These are phyloP conservation scores for Pantelozetes paolii DNA, from an alignment of 2,888 invertebrate species.

Conservation along the genomic window DNA sequence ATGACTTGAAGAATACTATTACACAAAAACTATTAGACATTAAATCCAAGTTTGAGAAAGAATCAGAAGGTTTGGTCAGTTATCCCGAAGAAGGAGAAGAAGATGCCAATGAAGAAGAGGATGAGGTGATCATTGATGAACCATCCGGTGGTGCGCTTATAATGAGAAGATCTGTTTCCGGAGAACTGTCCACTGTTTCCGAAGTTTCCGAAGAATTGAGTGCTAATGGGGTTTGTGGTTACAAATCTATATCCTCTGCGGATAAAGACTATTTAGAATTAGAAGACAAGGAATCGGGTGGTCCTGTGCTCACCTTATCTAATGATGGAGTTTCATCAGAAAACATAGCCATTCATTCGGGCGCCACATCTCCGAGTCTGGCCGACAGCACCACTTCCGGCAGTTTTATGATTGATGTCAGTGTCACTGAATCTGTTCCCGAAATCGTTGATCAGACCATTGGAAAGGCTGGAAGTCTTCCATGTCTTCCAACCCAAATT, in stretches of 20 bases:
- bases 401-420: conserved; percentile 39
- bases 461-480: conserved; percentile 35
- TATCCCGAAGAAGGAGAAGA: conserved; percentile 9
- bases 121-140: not conserved
- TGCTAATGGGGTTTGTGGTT: conserved; percentile 15
- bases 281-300: not conserved
- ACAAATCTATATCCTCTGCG: conserved; percentile 8
- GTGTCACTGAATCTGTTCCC: conserved; percentile 12
- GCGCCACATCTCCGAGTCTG: conserved; percentile 19
- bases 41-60: not conserved
- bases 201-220: conserved; percentile 48
- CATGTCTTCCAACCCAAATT: conserved; percentile 33
- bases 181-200: conserved; percentile 48
- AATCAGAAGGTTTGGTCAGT: not conserved
- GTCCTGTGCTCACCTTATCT: conserved; percentile 8
- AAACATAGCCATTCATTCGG: conserved; percentile 32
- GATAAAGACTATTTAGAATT: not conserved
- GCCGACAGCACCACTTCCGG: conserved; percentile 41
- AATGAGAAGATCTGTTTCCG: conserved; percentile 37
- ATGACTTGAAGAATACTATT: conserved; percentile 16
- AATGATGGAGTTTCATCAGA: conserved; percentile 11
- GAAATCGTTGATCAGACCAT: not conserved
- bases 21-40: conserved; percentile 12
- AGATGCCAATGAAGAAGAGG: not conserved
- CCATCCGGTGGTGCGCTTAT: not conserved